Evolutionary conservation across 1,140 invertebrate species (phyloP).

Genomic region (Nephila pilipes): DNA sequence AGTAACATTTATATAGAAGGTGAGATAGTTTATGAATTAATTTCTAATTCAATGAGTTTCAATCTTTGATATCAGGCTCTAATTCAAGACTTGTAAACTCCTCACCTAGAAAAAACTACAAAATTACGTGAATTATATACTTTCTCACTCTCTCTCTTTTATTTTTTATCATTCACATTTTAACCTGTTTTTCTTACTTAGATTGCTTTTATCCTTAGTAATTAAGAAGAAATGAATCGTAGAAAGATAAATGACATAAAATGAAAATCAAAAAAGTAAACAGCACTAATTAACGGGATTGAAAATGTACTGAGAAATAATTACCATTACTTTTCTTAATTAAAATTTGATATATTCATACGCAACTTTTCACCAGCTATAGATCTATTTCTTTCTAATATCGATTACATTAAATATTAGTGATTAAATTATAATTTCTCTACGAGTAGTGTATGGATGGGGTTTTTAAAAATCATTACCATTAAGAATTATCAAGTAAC

Average conservation of each 20-base stretch:
- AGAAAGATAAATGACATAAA: not conserved
- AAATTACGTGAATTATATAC: too few relatives aligned
- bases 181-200: not conserved
- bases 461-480: not conserved
- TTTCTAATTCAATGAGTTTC: too few relatives aligned
- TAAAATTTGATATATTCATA: not conserved
- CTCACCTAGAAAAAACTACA: not conserved
- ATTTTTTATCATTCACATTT: not conserved
- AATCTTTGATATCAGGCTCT: not conserved
- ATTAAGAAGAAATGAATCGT: not conserved
- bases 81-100: not conserved
- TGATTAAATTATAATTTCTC: not conserved
- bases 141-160: not conserved
- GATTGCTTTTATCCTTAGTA: not conserved
- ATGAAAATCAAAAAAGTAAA: not conserved
- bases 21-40: not conserved
- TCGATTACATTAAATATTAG: not conserved
- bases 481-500: too few relatives aligned
- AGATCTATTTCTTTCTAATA: not conserved
- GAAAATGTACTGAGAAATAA: not conserved
- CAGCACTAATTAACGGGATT: not conserved
- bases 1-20: not conserved
- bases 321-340: not conserved
- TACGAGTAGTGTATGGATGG: not conserved
- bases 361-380: not conserved